phyloP scores from a whole-genome alignment of 2,113 vertebrate species.

The Halichoerus grypus region DNA sequence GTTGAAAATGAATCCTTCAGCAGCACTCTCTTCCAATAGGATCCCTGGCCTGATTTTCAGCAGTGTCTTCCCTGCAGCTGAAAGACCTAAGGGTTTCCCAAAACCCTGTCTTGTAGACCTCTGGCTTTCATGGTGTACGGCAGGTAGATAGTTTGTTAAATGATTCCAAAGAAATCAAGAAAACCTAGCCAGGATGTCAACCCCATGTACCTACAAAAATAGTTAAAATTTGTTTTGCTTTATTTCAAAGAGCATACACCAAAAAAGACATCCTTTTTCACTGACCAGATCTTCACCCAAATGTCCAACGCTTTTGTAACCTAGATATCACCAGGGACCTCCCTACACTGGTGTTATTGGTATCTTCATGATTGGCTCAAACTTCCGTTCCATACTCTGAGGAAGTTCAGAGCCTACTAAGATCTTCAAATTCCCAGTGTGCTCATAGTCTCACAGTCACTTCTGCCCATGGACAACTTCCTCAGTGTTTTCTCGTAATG shows the following conservation, averaged over 20 bases:
- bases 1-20: no score
- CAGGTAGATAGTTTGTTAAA: not conserved
- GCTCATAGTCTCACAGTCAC: not conserved
- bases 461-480: not conserved
- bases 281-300: not conserved
- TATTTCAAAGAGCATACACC: not conserved
- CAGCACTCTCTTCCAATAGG: not conserved
- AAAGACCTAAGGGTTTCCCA: not conserved
- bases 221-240: slow-evolving; percentile 14
- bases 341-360: not conserved
- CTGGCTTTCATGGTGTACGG: not conserved
- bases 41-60: not conserved
- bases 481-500: not conserved
- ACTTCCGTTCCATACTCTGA: not conserved
- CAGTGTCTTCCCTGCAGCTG: not conserved
- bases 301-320: not conserved
- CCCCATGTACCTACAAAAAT: not conserved
- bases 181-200: not conserved
- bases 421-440: not conserved
- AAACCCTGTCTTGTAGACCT: not conserved
- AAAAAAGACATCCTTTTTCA: not conserved
- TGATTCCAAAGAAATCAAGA: not conserved
- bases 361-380: not conserved
- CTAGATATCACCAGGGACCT: not conserved
- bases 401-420: not conserved